Conservation (phyloP, 2,797 vertebrate species). For the Notamacropus eugenii region DNA sequence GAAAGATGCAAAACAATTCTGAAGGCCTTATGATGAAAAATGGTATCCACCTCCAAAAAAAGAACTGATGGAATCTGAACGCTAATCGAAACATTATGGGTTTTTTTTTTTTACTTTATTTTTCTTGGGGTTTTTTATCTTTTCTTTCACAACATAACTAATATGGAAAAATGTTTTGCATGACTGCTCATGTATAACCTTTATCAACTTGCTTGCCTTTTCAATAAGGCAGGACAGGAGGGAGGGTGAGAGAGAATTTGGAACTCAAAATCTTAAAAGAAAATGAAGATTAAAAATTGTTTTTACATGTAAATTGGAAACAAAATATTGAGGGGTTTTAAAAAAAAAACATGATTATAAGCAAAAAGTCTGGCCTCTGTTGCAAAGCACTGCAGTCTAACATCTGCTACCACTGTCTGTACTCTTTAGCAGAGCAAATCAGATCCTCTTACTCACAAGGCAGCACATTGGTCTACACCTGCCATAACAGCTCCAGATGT, state of each 20-base stretch:
- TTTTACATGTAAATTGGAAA: background rate
- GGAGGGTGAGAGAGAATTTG: background rate
- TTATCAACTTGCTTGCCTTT: background rate
- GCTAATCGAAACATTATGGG: background rate
- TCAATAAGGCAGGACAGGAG: background rate
- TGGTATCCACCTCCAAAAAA: background rate
- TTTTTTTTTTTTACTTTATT: background rate
- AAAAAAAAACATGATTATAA: background rate
- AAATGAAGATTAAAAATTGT: background rate
- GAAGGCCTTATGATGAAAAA: background rate
- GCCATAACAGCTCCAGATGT: background rate
- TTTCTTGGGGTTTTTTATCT: background rate
- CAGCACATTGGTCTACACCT: background rate
- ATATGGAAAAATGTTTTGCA: background rate
- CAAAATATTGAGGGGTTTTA: background rate
- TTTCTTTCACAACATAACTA: background rate
- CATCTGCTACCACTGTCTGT: background rate
- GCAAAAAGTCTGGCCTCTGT: background rate
- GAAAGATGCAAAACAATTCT: background rate
- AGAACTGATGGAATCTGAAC: background rate
- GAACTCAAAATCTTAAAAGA: background rate
- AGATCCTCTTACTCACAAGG: background rate
- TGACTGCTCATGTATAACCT: background rate
- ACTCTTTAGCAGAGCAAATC: background rate
- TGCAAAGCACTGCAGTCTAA: background rate